These are phyloP conservation scores for Lanius ludovicianus DNA, from an alignment of 2,113 vertebrate genomes.

Conservation along the genomic window DNA sequence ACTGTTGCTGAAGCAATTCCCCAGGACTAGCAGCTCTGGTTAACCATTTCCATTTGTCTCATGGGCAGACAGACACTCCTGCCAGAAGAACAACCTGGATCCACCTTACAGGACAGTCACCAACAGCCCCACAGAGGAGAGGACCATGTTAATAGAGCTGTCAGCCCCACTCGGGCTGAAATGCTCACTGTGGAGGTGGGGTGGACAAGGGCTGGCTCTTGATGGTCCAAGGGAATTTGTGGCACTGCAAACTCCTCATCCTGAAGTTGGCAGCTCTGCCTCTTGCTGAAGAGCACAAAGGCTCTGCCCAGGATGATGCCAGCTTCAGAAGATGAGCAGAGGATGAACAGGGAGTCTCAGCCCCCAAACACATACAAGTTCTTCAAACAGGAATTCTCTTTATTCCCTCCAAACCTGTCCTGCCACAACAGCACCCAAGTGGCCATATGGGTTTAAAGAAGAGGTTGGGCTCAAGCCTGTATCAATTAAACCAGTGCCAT, in stretches of 20 bases:
- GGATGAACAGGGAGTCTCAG: neutral
- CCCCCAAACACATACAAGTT: neutral
- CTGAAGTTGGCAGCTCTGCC: neutral
- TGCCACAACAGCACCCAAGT: neutral
- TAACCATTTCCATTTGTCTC: neutral
- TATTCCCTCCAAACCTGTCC: neutral
- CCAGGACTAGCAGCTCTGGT: slow-evolving; percentile 4
- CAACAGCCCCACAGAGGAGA: neutral
- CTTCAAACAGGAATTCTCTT: neutral
- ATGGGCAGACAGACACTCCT: neutral
- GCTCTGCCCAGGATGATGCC: neutral
- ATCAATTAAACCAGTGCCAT: neutral
- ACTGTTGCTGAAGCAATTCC: slow-evolving; percentile 24
- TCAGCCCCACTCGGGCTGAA: neutral
- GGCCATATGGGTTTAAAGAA: neutral
- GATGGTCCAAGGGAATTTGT: neutral
- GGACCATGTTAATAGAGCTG: fast-evolving
- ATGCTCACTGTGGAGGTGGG: fast-evolving
- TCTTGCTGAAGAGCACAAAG: neutral
- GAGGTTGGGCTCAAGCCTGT: neutral
- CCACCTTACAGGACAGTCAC: neutral
- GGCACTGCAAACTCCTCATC: neutral
- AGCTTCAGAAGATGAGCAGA: neutral
- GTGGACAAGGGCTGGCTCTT: neutral
- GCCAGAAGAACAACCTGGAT: neutral